phyloP scores from a whole-genome alignment of 2,113 vertebrate genomes.

The Poeciliopsis turrubarensis region DNA sequence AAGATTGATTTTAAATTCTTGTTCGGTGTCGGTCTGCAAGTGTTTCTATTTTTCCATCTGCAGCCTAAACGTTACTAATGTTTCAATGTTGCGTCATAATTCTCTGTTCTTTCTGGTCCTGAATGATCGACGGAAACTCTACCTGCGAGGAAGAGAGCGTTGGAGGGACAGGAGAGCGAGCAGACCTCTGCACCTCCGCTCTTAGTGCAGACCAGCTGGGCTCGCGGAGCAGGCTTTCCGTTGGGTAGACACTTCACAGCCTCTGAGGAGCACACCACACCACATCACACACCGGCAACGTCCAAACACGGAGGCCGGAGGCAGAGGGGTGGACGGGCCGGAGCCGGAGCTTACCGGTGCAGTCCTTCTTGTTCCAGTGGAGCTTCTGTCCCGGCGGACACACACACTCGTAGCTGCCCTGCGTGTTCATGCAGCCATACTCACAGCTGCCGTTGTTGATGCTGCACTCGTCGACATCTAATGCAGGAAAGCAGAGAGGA shows the following conservation, averaged over 20 bases:
- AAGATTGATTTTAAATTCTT: too few relatives aligned
- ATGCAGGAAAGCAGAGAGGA: slow-evolving; percentile 32
- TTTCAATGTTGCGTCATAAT: too few relatives aligned
- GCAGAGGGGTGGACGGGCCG: not conserved
- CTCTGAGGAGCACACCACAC: slow-evolving; percentile 83
- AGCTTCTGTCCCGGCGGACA: slow-evolving; percentile 88
- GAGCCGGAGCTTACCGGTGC: slow-evolving; percentile 82
- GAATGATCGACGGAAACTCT: slow-evolving; percentile 2
- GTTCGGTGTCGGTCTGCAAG: too few relatives aligned
- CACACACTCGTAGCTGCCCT: slow-evolving; percentile 89
- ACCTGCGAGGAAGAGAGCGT: slow-evolving; percentile 91
- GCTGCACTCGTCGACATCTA: slow-evolving; percentile 95
- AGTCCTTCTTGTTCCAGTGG: slow-evolving; percentile 97
- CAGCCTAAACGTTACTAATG: too few relatives aligned
- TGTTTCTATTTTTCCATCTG: too few relatives aligned
- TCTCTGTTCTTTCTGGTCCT: too few relatives aligned
- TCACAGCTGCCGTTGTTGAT: slow-evolving; percentile 90
- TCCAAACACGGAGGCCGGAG: slow-evolving; percentile 8
- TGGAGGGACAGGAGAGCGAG: slow-evolving; percentile 88
- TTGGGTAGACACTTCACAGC: slow-evolving; percentile 86
- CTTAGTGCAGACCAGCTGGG: slow-evolving; percentile 88
- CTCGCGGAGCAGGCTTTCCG: slow-evolving; percentile 81
- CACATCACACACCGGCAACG: slow-evolving; percentile 59
- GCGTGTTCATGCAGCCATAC: slow-evolving; percentile 87
- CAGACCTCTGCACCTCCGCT: slow-evolving; percentile 87